Conservation (phyloP, 1,140 invertebrate genomes). For the Pogonomyrmex barbatus region DNA sequence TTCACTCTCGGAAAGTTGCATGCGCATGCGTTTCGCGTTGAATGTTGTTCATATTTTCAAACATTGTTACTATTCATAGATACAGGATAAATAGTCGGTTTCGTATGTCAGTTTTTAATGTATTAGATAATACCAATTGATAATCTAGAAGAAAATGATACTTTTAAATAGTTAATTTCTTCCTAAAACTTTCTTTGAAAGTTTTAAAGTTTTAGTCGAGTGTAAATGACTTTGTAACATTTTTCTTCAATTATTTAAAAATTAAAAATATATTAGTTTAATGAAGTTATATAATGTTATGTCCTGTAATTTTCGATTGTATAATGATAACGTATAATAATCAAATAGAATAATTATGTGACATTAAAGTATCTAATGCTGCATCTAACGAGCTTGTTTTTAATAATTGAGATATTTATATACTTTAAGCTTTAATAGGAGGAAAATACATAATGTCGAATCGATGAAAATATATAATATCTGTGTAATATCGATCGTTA, state of each 20-base stretch:
- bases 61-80: background rate
- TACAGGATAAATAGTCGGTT: background rate
- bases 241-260: background rate
- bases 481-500: background rate
- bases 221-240: background rate
- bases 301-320: background rate
- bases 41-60: constrained; percentile 18
- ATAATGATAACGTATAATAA: background rate
- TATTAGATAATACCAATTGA: background rate
- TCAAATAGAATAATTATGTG: background rate
- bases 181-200: background rate
- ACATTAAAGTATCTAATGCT: background rate
- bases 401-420: background rate
- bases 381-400: background rate
- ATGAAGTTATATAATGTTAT: background rate
- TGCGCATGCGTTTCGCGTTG: constrained; percentile 16
- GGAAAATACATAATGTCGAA: background rate
- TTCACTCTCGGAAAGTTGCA: constrained; percentile 43
- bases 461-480: too few species aligned
- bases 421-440: background rate
- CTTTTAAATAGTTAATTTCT: background rate
- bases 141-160: background rate
- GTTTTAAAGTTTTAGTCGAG: background rate
- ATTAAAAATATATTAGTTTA: background rate
- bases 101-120: background rate